phyloP scores from a whole-genome alignment of 2,113 vertebrate species.

The Polypterus bichir region DNA sequence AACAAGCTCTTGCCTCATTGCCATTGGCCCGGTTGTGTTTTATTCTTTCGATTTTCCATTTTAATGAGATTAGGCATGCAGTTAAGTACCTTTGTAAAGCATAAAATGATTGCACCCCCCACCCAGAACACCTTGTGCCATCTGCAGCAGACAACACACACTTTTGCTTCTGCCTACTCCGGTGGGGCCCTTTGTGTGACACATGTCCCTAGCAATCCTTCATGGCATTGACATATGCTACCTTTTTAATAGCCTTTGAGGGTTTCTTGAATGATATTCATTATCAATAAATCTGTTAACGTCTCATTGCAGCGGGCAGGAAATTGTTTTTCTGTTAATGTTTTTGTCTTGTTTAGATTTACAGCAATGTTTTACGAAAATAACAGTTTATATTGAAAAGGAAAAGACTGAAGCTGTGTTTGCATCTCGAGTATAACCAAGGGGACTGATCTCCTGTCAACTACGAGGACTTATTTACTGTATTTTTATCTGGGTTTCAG shows the following conservation, averaged over 20 bases:
- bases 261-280: not conserved
- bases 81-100: slow-evolving; percentile 13
- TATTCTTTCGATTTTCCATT: slow-evolving; percentile 25
- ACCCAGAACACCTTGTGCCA: not conserved
- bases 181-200: not conserved
- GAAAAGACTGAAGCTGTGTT: too few relatives aligned
- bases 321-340: not conserved
- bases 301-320: not conserved
- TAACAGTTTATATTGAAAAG: too few relatives aligned
- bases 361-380: too few relatives aligned
- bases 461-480: too few relatives aligned
- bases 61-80: slow-evolving; percentile 30
- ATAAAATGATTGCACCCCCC: slow-evolving; percentile 1
- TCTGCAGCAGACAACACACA: not conserved
- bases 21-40: slow-evolving; percentile 23
- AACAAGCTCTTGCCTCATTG: slow-evolving; percentile 32
- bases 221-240: not conserved
- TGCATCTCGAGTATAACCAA: too few relatives aligned
- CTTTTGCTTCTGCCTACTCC: too few relatives aligned
- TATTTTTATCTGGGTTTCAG: too few relatives aligned
- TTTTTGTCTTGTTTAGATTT: too few relatives aligned
- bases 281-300: slow-evolving; percentile 1
- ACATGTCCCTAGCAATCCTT: not conserved
- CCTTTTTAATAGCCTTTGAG: not conserved
- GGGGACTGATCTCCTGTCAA: too few relatives aligned